A percentile compares a stretch with the other conserved stretches of the same genome.
Conservation (phyloP, 2,888 invertebrate genomes). For the Mimumesa dahlbomi region DNA sequence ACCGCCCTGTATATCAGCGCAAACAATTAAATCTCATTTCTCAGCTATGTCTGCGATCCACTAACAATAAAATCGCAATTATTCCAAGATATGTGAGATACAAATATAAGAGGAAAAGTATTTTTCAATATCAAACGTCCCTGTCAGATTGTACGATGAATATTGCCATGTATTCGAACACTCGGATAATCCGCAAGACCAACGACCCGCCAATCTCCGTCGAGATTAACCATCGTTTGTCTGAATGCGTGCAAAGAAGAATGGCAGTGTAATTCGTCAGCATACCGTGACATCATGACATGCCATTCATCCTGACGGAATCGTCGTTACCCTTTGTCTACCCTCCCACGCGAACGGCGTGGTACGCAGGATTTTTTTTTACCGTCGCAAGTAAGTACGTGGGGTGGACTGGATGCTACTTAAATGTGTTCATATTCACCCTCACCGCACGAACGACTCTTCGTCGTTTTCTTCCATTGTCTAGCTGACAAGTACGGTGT, state of each 20-base stretch:
- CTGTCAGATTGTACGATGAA: too few relatives aligned
- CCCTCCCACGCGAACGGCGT: conserved; percentile 5
- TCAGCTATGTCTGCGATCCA: too few relatives aligned
- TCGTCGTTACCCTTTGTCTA: conserved; percentile 51
- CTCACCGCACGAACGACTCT: conserved; percentile 16
- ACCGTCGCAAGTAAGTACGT: conserved; percentile 21
- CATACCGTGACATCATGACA: conserved; percentile 29
- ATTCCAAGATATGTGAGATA: too few relatives aligned
- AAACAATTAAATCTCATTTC: too few relatives aligned
- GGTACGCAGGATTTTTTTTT: conserved; percentile 30
- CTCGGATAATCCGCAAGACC: conserved; percentile 6
- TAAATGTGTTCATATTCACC: conserved; percentile 14
- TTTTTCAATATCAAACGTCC: too few relatives aligned
- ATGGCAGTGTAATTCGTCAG: conserved; percentile 54
- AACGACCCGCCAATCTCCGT: conserved; percentile 25
- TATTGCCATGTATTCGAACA: too few relatives aligned
- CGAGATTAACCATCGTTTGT: conserved; percentile 29
- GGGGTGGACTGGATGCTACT: conserved; percentile 26
- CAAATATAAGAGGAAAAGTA: too few relatives aligned
- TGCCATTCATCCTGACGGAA: conserved; percentile 46
- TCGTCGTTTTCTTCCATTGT: conserved; percentile 32
- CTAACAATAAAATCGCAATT: too few relatives aligned
- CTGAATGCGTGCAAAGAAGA: conserved; percentile 28
- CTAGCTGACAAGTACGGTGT: too few relatives aligned
- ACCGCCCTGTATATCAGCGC: too few relatives aligned